Conservation (phyloP, 2,113 vertebrate species). For the Vicugna pacos region DNA sequence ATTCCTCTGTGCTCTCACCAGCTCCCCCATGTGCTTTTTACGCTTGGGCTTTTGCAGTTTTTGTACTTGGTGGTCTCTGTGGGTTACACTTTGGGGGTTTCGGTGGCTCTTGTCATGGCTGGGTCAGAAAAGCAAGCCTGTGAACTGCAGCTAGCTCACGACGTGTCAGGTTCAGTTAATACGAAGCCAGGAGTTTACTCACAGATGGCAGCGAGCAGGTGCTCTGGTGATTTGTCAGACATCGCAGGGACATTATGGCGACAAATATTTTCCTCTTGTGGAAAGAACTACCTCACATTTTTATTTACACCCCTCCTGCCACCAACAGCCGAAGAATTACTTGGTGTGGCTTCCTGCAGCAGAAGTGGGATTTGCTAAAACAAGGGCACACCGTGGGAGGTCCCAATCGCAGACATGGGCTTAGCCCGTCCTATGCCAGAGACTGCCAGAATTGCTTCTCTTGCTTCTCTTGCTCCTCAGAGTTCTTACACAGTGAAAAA, state of each 20-base stretch:
- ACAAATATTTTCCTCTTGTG: constrained; percentile 57
- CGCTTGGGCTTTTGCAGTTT: not conserved
- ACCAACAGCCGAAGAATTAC: not conserved
- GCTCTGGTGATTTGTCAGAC: constrained; percentile 44
- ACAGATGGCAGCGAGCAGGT: constrained; percentile 20
- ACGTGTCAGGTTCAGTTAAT: constrained; percentile 44
- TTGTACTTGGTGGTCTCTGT: not conserved
- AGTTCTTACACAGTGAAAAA: not conserved
- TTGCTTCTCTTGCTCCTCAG: not conserved
- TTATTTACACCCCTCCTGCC: constrained; percentile 30
- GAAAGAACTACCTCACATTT: constrained; percentile 62
- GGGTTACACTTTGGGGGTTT: not conserved
- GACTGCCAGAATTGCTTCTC: not conserved
- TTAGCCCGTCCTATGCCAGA: not conserved
- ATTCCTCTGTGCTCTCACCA: not conserved
- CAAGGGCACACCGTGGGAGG: not conserved
- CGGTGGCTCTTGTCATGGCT: not conserved
- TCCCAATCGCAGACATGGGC: not conserved
- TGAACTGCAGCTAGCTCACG: not conserved
- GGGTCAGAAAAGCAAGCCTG: constrained; percentile 38
- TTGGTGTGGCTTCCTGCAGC: not conserved
- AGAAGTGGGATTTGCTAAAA: not conserved
- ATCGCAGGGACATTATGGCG: constrained; percentile 28
- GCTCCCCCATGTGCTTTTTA: not conserved
- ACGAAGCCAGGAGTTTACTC: constrained; percentile 53